Conservation (phyloP, 2,888 invertebrate species). For the Dromius quadrimaculatus region DNA sequence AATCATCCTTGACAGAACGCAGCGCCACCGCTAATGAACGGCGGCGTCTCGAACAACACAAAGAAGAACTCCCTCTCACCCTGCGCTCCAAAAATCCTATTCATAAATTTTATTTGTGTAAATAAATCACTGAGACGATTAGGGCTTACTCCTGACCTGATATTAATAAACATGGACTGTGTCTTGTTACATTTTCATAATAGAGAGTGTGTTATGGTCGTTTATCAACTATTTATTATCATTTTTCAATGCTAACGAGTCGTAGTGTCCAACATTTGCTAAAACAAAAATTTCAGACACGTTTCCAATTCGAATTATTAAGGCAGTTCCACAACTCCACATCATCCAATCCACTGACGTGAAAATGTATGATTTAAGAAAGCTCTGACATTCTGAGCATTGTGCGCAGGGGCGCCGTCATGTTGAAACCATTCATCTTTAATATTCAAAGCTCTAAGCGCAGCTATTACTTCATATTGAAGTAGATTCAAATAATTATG, state of each 20-base stretch:
- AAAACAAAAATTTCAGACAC: too few species aligned
- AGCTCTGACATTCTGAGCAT: too few species aligned
- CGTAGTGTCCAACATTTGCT: neutral
- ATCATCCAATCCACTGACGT: too few species aligned
- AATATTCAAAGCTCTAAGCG: too few species aligned
- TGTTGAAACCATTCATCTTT: too few species aligned
- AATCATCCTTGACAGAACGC: constrained; percentile 34
- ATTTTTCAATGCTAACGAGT: constrained; percentile 39
- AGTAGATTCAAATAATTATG: too few species aligned
- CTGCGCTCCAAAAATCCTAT: constrained; percentile 58
- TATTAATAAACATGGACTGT: constrained; percentile 45
- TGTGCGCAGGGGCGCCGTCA: too few species aligned
- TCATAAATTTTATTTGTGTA: constrained; percentile 63
- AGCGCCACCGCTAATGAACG: constrained; percentile 53
- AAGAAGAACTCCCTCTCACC: constrained; percentile 53
- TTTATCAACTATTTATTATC: constrained; percentile 38
- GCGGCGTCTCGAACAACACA: constrained; percentile 59
- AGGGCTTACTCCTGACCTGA: constrained; percentile 35
- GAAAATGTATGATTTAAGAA: too few species aligned
- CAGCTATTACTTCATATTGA: too few species aligned
- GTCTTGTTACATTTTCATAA: constrained; percentile 40
- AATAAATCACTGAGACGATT: constrained; percentile 59
- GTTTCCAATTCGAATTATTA: too few species aligned
- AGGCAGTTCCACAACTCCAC: too few species aligned
- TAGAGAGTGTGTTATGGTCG: constrained; percentile 4